Evolutionary conservation across 1,140 invertebrate species (phyloP), one percentile per base, ranked within the genome.

Genomic region (Zaprionus nigranus): DNA sequence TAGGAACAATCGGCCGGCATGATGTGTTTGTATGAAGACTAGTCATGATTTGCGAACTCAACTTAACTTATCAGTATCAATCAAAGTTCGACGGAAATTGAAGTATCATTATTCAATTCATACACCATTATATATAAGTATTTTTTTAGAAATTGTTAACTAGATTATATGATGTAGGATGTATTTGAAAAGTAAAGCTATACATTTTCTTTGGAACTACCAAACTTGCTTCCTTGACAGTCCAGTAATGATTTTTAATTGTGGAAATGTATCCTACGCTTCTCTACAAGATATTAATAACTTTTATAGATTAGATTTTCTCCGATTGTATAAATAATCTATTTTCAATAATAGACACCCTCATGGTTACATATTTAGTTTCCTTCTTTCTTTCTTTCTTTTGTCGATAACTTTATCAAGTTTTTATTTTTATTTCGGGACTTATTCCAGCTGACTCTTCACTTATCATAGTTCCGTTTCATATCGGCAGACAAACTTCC

Each of bases 401-500:
- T 38, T 13, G 36, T 7, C 6, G n/a, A 46, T 46, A 46, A 46
- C 15, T n/a, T 17, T 17, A 46, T 46, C 40, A 46, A 38, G 4
- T 38, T 38, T 38, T 6, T 15, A 17, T 5, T 43, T 43, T 17
- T 38, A 15, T 38, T 43, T 43, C 40, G 15, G 5, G 15, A 17
- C 40, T 43, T n/a, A 17, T 11, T 43, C 38, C 15, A 43, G 17
- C 38, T n/a, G 4, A 15, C 12, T 34, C 9, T 3, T n/a, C 40
- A n/a, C 5, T 46, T 46, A 38, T 38, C 36, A 9, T 17, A 46
- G 40, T 51, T 51, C 46, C 46, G 20, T 24, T 13, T 24, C 20
- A 51, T 24, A 51, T 51, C 46, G 3, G 11, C 46, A 51, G 46
- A 51, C 46, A 51, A 51, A 24, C 46, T 51, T 51, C 46, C 46